Conservation (phyloP, 2,113 vertebrate genomes). For the Leuciscus idus region DNA sequence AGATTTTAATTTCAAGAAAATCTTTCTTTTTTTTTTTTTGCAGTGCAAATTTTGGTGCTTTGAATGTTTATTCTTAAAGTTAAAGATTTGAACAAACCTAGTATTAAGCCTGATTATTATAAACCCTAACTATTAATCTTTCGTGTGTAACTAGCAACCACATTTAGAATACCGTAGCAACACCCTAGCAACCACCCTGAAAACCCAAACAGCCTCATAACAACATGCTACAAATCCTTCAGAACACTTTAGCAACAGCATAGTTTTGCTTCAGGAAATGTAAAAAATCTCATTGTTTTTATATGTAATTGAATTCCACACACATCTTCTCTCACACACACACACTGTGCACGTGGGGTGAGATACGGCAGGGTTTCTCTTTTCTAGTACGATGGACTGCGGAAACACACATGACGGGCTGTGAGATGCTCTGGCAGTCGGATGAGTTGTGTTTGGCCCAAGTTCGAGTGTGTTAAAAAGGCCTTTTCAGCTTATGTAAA, state of each 20-base stretch:
- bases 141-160: not conserved
- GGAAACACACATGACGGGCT: conserved; percentile 68
- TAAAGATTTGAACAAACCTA: not conserved
- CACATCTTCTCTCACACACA: not conserved
- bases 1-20: no score
- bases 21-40: no score
- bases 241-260: not conserved
- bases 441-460: conserved; percentile 29
- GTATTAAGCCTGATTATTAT: no score
- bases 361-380: conserved; percentile 1
- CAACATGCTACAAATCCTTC: no score
- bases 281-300: not conserved
- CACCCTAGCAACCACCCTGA: not conserved
- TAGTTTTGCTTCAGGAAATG: not conserved
- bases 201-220: no score
- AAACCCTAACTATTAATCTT: no score
- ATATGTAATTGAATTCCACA: not conserved
- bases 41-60: not conserved
- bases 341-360: not conserved
- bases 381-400: conserved; percentile 17
- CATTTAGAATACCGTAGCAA: not conserved
- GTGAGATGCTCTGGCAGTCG: conserved; percentile 52
- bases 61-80: not conserved
- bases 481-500: conserved; percentile 68
- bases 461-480: conserved; percentile 66